Percentiles rank a stretch among this genome's conserved stretches.
Evolutionary conservation across 2,888 invertebrate species (phyloP).

Genomic region (Acronicta alni): DNA sequence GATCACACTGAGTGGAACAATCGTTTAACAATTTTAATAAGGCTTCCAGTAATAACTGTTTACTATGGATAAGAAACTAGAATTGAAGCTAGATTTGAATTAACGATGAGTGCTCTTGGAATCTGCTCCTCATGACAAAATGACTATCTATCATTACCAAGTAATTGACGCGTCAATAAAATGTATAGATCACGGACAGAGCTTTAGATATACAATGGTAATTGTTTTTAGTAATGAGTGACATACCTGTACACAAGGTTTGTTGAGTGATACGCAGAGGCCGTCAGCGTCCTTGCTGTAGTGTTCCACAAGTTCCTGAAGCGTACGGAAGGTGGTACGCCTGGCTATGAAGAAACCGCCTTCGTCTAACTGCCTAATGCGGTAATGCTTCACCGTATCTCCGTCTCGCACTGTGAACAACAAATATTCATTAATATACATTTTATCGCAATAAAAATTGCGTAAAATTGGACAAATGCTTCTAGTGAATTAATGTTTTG

Average conservation of each 20-base stretch:
- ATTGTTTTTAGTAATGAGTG: neutral
- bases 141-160: slow-evolving; percentile 19
- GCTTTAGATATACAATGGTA: no score
- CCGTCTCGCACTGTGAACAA: slow-evolving; percentile 96
- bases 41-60: slow-evolving; percentile 46
- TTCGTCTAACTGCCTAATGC: slow-evolving; percentile 99
- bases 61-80: slow-evolving; percentile 52
- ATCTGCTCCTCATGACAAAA: neutral
- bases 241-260: slow-evolving; percentile 96
- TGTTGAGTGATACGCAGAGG: slow-evolving; percentile 98
- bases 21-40: slow-evolving; percentile 53
- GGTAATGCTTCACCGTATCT: slow-evolving; percentile 99
- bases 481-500: slow-evolving; percentile 49
- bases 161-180: slow-evolving; percentile 22
- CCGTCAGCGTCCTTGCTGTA: slow-evolving; percentile 99
- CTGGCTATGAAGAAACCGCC: slow-evolving; percentile 99
- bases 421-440: slow-evolving; percentile 56
- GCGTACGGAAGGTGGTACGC: slow-evolving; percentile 98
- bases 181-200: neutral
- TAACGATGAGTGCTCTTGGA: slow-evolving; percentile 35
- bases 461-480: slow-evolving; percentile 45
- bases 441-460: slow-evolving; percentile 55
- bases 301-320: slow-evolving; percentile 99
- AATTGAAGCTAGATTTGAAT: slow-evolving; percentile 40
- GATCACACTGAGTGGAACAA: slow-evolving; percentile 33